These are phyloP conservation scores for Myotis daubentonii DNA, from an alignment of 2,797 vertebrate species.

Conservation along the genomic window DNA sequence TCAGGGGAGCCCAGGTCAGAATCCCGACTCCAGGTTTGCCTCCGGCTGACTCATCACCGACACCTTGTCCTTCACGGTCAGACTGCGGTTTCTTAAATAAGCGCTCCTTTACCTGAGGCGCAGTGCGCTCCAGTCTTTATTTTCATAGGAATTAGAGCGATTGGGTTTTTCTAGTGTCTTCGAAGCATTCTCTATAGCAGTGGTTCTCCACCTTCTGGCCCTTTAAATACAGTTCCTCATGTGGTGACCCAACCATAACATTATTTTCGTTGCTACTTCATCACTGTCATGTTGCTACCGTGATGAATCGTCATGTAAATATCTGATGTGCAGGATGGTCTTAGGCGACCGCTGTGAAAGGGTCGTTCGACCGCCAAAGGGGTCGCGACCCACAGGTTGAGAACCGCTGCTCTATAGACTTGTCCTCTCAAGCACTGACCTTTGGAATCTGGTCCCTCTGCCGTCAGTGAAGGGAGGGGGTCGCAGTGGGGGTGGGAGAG, in stretches of 20 bases:
- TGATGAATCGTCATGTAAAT: no score
- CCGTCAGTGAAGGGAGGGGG: background rate
- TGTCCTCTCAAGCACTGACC: background rate
- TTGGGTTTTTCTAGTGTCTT: background rate
- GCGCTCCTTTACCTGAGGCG: background rate
- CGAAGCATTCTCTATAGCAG: background rate
- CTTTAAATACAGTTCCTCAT: no score
- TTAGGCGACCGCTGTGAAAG: no score
- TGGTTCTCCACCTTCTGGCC: no score
- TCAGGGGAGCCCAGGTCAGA: background rate
- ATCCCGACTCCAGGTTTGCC: background rate
- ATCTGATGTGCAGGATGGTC: no score
- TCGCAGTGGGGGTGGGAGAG: background rate
- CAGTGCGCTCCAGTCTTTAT: background rate
- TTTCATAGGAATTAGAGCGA: background rate
- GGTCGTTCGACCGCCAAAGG: no score
- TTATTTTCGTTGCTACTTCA: no score
- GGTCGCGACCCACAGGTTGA: no score
- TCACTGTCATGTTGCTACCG: no score
- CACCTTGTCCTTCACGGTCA: background rate
- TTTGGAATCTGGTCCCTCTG: background rate
- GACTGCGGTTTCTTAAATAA: background rate
- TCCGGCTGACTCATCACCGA: background rate
- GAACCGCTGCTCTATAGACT: background rate
- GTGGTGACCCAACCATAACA: no score